phyloP scores from a whole-genome alignment of 1,140 invertebrate species.

The Papilio helenus region DNA sequence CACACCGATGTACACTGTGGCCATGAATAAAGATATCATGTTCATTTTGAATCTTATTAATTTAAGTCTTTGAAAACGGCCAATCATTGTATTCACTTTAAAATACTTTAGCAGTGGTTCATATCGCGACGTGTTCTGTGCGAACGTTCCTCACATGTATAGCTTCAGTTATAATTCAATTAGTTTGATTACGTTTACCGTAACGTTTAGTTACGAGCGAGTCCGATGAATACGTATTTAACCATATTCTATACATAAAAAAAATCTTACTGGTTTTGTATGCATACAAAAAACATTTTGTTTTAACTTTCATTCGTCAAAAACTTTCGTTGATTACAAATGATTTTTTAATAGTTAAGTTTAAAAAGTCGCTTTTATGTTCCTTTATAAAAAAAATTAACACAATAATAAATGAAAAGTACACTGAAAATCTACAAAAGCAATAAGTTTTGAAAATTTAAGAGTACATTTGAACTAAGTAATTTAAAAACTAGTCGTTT shows the following conservation, averaged over 20 bases:
- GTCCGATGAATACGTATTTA: background rate
- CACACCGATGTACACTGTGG: slow-evolving; percentile 33
- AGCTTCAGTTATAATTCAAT: slow-evolving; percentile 39
- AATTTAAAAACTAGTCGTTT: background rate
- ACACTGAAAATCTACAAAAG: too few relatives aligned
- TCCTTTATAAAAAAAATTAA: too few relatives aligned
- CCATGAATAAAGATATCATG: slow-evolving; percentile 31
- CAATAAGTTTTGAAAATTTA: too few relatives aligned
- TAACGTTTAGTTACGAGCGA: slow-evolving; percentile 5
- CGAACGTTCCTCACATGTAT: slow-evolving; percentile 27
- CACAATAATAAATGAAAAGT: too few relatives aligned
- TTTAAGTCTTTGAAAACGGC: background rate
- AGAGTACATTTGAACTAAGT: too few relatives aligned
- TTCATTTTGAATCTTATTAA: slow-evolving; percentile 36
- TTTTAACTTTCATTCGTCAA: too few relatives aligned
- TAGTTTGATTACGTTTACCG: slow-evolving; percentile 38
- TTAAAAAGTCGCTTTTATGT: too few relatives aligned
- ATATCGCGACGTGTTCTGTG: slow-evolving; percentile 20
- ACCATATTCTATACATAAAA: background rate
- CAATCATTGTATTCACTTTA: background rate
- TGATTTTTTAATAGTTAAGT: too few relatives aligned
- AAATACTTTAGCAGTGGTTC: background rate
- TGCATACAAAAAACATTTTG: too few relatives aligned
- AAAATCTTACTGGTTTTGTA: background rate
- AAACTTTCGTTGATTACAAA: too few relatives aligned